Evolutionary conservation across 35 echinoderm and acorn worm genomes (phyloP), one percentile per base, ranked within the genome.

Genomic region (Anneissia japonica): DNA sequence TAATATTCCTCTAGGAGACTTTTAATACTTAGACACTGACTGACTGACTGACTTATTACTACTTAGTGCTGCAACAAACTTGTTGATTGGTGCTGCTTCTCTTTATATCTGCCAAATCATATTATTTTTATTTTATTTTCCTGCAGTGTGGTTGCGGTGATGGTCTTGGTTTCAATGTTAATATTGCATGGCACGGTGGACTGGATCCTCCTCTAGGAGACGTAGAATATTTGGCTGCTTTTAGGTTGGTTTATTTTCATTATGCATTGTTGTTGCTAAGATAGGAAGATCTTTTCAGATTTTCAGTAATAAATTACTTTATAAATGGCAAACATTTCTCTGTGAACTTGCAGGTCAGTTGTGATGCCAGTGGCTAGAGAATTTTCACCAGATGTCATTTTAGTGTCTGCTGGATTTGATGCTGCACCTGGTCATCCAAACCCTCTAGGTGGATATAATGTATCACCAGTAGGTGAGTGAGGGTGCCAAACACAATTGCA

Each of bases 361-460:
- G 89, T 99, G 43, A 86, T 99, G 46, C 96, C 96, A 5, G 91
- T 99, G 11, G 96, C 96, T 17, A 56, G 82, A 11, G 96, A 99
- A 76, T 99, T 99, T 32, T 99, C 96, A 14, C 96, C 96, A 31
- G 96, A 99, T 77, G 92, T 99, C 28, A 84, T 99, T 31, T 56
- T 99, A 80, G 96, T 99, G 26, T 99, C 96, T 3, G 78, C 91
- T 79, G 96, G 96, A 12, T 99, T 99, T 92, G 96, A 99, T 87
- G 96, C 96, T 74, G 96, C 92, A 14, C 64, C 91, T 28, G 96
- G 96, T 35, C 96, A 99, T 76, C 91, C 96, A 28, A 88, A 88
- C 31, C 96, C 96, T 35, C 87, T 99, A 0, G 96, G 96, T 33
- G 96, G 96, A 23, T 99, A 99, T 83, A 81, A 75, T 37, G 92